Percentiles rank a stretch among this genome's conserved stretches.
These are phyloP conservation scores for Luperina testacea DNA, from an alignment of 2,888 invertebrate species.

Conservation along the genomic window DNA sequence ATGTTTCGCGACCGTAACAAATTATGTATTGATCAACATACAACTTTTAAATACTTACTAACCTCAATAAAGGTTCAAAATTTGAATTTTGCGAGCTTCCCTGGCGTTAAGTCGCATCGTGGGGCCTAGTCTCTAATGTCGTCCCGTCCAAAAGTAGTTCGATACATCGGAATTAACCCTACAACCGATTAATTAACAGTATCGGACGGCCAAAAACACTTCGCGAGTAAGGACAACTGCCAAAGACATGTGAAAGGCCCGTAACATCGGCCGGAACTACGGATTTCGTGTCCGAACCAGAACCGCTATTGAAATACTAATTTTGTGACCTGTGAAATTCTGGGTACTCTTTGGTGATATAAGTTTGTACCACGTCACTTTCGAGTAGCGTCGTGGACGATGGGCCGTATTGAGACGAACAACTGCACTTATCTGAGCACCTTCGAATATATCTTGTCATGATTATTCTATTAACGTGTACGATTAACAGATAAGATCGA, in stretches of 20 bases:
- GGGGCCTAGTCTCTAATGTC: not conserved
- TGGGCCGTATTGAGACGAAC: constrained; percentile 69
- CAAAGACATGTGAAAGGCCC: not conserved
- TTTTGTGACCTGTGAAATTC: not conserved
- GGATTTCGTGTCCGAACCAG: not conserved
- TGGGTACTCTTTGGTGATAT: not conserved
- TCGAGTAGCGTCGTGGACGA: not conserved
- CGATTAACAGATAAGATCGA: constrained; percentile 77
- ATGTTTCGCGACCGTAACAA: not conserved
- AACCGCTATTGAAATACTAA: not conserved
- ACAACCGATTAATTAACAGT: not conserved
- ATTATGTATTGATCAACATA: not conserved
- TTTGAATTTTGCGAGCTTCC: not conserved
- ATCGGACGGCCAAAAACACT: not conserved
- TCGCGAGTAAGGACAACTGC: not conserved
- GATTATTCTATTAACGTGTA: constrained; percentile 80
- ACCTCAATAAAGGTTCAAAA: no score
- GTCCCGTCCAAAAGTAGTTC: not conserved
- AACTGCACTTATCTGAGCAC: constrained; percentile 61
- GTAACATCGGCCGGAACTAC: not conserved
- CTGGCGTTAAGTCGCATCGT: not conserved
- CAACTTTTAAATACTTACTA: not conserved
- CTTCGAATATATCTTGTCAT: constrained; percentile 72
- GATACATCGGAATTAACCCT: not conserved
- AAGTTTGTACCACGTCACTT: not conserved